A percentile compares a stretch with the other conserved stretches of the same genome.
Evolutionary conservation across 2,888 invertebrate genomes (phyloP).

Genomic region (Metallyticus violacea): DNA sequence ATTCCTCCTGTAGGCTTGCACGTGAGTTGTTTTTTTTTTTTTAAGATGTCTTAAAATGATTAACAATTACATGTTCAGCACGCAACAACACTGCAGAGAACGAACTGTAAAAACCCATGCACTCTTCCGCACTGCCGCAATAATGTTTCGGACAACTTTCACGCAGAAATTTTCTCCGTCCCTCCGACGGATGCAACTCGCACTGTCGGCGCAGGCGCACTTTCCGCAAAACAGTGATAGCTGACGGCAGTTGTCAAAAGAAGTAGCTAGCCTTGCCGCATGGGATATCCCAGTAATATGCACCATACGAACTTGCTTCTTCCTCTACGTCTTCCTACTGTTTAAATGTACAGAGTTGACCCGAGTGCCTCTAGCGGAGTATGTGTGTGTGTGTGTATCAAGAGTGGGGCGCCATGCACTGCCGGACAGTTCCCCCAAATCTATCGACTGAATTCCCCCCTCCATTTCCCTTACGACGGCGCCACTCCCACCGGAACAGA

Average conservation of each 20-base stretch:
- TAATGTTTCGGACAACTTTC: not conserved
- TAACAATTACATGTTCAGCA: not conserved
- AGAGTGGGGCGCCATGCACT: not conserved
- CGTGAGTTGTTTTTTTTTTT: not conserved
- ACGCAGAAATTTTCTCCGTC: not conserved
- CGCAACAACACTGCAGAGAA: not conserved
- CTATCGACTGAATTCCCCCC: not conserved
- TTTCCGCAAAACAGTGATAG: not conserved
- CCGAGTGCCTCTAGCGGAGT: not conserved
- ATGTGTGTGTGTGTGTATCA: not conserved
- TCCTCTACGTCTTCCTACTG: not conserved
- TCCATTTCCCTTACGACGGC: too few species aligned
- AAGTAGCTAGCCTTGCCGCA: not conserved
- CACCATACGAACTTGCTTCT: not conserved
- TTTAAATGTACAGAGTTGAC: not conserved
- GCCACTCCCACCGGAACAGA: not conserved
- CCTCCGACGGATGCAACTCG: not conserved
- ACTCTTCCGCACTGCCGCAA: not conserved
- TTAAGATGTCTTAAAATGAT: not conserved
- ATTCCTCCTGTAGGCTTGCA: not conserved
- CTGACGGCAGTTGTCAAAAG: not conserved
- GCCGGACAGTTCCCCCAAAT: not conserved
- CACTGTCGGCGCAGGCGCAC: not conserved
- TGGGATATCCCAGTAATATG: not conserved
- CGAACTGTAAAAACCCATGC: not conserved